Evolutionary conservation across 92 coral and sea anemone genomes (phyloP).

Genomic region (Diadumene lineata): DNA sequence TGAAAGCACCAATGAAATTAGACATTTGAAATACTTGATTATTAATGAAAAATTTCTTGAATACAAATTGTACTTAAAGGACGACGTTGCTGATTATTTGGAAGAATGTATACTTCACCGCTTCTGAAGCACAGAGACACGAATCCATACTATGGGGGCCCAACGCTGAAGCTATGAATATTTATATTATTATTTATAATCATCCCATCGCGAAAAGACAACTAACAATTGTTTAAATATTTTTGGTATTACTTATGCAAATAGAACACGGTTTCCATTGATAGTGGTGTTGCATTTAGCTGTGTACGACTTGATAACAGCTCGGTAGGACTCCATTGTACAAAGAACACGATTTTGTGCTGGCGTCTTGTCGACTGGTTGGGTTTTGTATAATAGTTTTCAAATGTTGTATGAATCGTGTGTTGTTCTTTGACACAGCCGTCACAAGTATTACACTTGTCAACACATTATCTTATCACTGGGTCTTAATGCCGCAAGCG

Average conservation of each 20-base stretch:
- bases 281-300: not conserved
- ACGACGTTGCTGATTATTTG: too few relatives aligned
- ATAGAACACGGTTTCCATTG: conserved; percentile 30
- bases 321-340: conserved; percentile 7
- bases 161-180: not conserved
- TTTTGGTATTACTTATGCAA: conserved; percentile 84
- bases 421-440: conserved; percentile 93
- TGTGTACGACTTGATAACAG: conserved; percentile 4
- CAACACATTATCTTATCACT: conserved; percentile 97
- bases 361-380: conserved; percentile 42
- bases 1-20: too few relatives aligned
- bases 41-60: not conserved
- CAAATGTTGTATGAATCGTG: conserved; percentile 76
- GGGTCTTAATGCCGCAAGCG: conserved; percentile 80
- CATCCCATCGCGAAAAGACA: conserved; percentile 55
- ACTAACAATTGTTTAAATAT: conserved; percentile 75
- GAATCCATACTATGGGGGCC: too few relatives aligned
- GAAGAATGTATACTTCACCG: too few relatives aligned
- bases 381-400: conserved; percentile 61
- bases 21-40: not conserved
- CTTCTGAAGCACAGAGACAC: too few relatives aligned
- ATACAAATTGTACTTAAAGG: too few relatives aligned
- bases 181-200: conserved; percentile 5
- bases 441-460: conserved; percentile 92
- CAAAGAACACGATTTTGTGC: conserved; percentile 13